Conservation (phyloP, 2,113 vertebrate genomes). For the Stegastes partitus region DNA sequence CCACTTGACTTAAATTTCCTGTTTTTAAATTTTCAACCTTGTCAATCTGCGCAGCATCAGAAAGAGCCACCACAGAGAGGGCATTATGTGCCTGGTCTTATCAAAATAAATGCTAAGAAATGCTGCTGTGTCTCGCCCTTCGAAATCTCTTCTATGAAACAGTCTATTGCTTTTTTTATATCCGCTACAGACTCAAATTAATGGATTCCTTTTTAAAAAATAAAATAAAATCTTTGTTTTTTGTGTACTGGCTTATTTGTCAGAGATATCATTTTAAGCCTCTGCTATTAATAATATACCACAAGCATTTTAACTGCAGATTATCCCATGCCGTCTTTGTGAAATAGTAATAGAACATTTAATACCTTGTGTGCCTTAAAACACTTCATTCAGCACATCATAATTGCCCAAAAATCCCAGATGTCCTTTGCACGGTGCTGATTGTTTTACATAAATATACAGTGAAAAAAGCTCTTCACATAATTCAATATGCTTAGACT, state of each 20-base stretch:
- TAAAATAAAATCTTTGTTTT: neutral
- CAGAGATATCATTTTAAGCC: neutral
- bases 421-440: neutral
- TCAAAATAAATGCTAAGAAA: no score
- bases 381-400: neutral
- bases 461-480: neutral
- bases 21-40: no score
- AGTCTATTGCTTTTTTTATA: neutral
- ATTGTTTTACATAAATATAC: neutral
- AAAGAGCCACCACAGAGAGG: no score
- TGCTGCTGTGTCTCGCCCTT: no score
- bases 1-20: neutral
- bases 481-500: neutral
- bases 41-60: no score
- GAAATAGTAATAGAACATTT: neutral
- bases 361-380: constrained; percentile 4
- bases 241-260: neutral
- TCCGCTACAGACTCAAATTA: neutral
- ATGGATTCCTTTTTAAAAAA: neutral
- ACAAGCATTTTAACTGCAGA: constrained; percentile 15
- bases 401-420: constrained; percentile 15
- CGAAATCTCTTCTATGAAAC: no score
- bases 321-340: neutral
- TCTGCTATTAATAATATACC: constrained; percentile 4
- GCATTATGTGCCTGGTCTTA: no score